phyloP scores from a whole-genome alignment of 2,797 vertebrate genomes.

The Echiichthys vipera region DNA sequence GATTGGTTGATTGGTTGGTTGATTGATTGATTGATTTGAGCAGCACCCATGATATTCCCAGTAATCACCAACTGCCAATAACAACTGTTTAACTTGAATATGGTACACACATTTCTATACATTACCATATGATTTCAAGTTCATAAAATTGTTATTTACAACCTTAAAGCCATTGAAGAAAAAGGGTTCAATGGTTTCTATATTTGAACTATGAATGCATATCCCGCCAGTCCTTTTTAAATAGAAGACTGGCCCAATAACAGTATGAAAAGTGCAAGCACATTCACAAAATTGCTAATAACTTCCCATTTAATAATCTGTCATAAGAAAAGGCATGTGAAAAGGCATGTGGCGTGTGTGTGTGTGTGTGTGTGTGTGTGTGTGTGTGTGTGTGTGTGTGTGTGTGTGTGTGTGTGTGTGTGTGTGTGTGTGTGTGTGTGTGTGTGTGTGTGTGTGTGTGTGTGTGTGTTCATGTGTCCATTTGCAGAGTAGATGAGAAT shows the following conservation, averaged over 20 bases:
- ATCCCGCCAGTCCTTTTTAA: constrained; percentile 26
- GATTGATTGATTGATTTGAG: no score
- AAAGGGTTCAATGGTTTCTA: neutral
- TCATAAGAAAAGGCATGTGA: constrained; percentile 32
- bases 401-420: constrained; percentile 1
- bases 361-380: neutral
- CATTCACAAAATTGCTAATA: constrained; percentile 63
- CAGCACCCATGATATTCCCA: neutral
- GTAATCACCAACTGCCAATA: neutral
- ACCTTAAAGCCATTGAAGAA: neutral
- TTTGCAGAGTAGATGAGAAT: constrained; percentile 50
- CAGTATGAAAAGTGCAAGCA: constrained; percentile 35
- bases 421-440: no score
- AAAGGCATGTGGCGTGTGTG: no score
- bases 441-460: no score
- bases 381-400: neutral
- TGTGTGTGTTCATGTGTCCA: constrained; percentile 8
- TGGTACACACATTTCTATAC: no score
- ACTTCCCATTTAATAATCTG: constrained; percentile 38
- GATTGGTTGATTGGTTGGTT: no score
- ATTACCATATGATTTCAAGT: neutral
- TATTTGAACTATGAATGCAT: constrained; percentile 13
- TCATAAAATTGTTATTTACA: neutral
- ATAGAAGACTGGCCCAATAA: constrained; percentile 23
- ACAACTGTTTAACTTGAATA: neutral